These are phyloP conservation scores for Junonia oenone DNA, from an alignment of 2,888 invertebrate genomes.

Conservation along the genomic window DNA sequence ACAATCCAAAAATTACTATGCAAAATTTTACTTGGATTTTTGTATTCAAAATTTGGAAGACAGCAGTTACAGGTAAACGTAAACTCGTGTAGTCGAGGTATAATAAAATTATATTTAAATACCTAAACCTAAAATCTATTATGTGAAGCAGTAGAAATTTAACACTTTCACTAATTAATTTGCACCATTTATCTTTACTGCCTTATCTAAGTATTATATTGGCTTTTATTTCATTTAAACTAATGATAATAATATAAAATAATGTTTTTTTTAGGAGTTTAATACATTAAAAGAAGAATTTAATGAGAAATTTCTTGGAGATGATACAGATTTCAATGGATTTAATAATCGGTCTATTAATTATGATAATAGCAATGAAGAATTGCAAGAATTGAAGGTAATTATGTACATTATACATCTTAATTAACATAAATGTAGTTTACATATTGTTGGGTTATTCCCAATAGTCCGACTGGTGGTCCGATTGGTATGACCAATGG, in stretches of 20 bases:
- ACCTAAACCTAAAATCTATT: background rate
- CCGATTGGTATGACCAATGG: no score
- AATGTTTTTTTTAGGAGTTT: constrained; percentile 55
- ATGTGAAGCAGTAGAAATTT: background rate
- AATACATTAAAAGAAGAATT: constrained; percentile 65
- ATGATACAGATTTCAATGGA: constrained; percentile 51
- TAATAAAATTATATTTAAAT: background rate
- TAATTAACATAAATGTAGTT: background rate
- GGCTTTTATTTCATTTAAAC: background rate
- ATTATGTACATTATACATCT: background rate
- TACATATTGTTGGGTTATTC: no score
- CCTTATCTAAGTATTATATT: constrained; percentile 1
- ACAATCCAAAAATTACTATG: background rate
- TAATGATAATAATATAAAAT: constrained; percentile 2
- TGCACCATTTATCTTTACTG: background rate
- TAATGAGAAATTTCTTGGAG: constrained; percentile 59
- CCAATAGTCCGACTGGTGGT: no score
- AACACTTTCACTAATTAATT: background rate
- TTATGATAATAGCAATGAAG: constrained; percentile 43
- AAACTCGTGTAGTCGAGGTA: background rate
- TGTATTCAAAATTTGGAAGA: background rate
- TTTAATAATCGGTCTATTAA: constrained; percentile 37
- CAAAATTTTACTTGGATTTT: background rate
- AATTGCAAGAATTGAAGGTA: constrained; percentile 57
- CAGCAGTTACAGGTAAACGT: constrained; percentile 12